Evolutionary conservation across 2,797 vertebrate species (phyloP).

Genomic region (Leontopithecus rosalia): DNA sequence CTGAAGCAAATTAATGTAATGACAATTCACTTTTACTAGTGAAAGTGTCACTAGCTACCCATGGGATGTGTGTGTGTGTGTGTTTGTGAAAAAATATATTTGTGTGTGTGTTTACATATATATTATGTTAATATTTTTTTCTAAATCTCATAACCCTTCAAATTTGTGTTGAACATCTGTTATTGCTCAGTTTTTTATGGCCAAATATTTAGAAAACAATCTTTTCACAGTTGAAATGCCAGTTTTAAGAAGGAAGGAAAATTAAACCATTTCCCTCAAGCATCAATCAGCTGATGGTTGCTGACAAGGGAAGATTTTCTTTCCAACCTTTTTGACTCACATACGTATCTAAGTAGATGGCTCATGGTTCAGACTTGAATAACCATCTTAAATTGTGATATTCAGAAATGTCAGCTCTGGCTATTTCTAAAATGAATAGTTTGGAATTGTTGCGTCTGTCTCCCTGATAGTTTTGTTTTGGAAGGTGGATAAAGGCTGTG

Average conservation of each 20-base stretch:
- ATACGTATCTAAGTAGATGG: not conserved
- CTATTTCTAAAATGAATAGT: constrained; percentile 2
- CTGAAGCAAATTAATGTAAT: not conserved
- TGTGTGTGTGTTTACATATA: not conserved
- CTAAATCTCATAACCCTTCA: not conserved
- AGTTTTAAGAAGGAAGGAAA: constrained; percentile 15
- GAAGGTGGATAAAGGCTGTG: not conserved
- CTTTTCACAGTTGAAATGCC: not conserved
- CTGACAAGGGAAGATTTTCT: not conserved
- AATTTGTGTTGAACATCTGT: not conserved
- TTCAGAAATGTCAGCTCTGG: constrained; percentile 9
- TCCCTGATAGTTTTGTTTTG: not conserved
- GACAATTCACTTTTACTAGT: not conserved
- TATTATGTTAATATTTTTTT: not conserved
- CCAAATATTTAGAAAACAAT: not conserved
- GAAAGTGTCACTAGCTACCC: not conserved
- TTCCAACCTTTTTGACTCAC: not conserved
- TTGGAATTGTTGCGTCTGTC: not conserved
- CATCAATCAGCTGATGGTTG: not conserved
- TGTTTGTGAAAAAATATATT: not conserved
- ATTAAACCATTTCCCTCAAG: not conserved
- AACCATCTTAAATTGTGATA: constrained; percentile 33
- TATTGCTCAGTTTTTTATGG: not conserved
- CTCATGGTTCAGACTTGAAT: not conserved
- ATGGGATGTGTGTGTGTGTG: not conserved